Evolutionary conservation across 2,888 invertebrate genomes (phyloP), one percentile per base, ranked within the genome.

Genomic region (Sinohyriopsis cumingii): DNA sequence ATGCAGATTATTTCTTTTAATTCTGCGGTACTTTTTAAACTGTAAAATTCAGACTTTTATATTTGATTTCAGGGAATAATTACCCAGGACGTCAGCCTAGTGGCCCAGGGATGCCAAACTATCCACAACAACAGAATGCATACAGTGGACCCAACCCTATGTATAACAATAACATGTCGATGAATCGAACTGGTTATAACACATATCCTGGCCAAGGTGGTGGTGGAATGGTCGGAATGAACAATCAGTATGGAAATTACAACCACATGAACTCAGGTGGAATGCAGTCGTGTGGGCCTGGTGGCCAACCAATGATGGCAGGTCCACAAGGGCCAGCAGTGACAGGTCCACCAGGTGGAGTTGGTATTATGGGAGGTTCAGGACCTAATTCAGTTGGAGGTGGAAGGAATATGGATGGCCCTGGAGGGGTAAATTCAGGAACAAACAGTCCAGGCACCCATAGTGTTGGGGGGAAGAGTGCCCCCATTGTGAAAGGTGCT

Each of bases 401-500:
- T 57, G 78, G 73, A 33, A 75, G 75, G 61, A 73, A 69, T 62
- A 73, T 73, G 71, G 73, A 74, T 54, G 70, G 72, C 54, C 69
- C 76, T 70, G 69, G 73, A 59, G 55, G 65, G 66, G 63, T 71
- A 68, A 63, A 59, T 70, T 67, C 64, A 70, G 75, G 74, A 59
- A 64, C 76, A 54, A 71, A 75, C 71, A 65, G 75, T 54, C 73
- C 64, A 67, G 61, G 68, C 55, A 56, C 59, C 73, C 63, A 69
- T 78, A 72, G 60, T 64, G 64, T 65, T 57, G 67, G 67, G 57
- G 67, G 75, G 45, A 73, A 73, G 55, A 76, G 76, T 20, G 77
- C 73, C 56, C 68, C 81, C 25, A 74, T 77, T 57, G 80, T 81
- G 5, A 88, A 87, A 76, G 87, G 85, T 67, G 88, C 88, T 56